Conservation (phyloP, 2,113 vertebrate genomes). For the Mirounga angustirostris region DNA sequence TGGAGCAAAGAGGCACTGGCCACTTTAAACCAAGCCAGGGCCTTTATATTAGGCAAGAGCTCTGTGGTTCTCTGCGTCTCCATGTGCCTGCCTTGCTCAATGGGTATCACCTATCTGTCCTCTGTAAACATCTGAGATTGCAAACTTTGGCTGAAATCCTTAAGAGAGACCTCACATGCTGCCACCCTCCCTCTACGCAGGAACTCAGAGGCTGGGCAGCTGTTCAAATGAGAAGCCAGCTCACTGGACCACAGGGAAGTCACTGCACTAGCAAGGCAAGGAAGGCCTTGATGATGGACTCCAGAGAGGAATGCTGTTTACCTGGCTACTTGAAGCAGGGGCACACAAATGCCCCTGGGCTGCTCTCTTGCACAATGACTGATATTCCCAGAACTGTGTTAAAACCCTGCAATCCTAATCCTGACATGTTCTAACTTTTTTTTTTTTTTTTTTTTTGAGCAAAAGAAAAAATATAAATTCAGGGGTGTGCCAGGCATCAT, state of each 20-base stretch:
- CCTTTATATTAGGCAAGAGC: not conserved
- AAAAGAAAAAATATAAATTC: not conserved
- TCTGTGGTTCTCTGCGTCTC: not conserved
- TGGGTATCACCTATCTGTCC: not conserved
- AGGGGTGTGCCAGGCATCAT: not conserved
- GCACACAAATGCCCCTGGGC: not conserved
- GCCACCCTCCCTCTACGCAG: not conserved
- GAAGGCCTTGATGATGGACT: not conserved
- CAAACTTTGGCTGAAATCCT: not conserved
- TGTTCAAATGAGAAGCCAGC: not conserved
- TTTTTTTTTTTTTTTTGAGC: not conserved
- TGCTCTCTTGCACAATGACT: not conserved
- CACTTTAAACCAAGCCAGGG: not conserved
- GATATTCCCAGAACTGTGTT: not conserved
- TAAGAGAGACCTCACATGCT: not conserved
- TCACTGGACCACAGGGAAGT: not conserved
- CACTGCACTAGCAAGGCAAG: not conserved
- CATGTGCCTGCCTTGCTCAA: not conserved
- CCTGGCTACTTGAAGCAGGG: not conserved
- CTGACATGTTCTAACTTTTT: not conserved
- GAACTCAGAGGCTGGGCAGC: not conserved
- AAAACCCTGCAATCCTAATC: not conserved
- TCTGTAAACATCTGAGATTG: not conserved
- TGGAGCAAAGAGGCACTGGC: not conserved
- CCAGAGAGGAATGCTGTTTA: not conserved